Evolutionary conservation across 2,888 invertebrate species (phyloP).

Genomic region (Ophion obscuratus): DNA sequence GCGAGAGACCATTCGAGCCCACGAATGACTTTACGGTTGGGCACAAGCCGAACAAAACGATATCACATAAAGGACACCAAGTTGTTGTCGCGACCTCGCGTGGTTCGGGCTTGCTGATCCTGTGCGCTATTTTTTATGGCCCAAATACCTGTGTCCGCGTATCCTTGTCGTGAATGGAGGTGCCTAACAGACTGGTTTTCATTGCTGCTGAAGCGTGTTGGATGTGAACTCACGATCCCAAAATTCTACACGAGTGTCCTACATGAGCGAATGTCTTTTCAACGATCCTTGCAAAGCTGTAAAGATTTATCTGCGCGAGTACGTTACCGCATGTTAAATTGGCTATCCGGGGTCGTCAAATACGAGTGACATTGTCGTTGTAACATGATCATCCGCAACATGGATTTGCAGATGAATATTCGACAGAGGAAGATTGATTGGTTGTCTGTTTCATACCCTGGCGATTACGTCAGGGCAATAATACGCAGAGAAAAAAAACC

Average conservation of each 20-base stretch:
- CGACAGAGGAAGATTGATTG: neutral
- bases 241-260: neutral
- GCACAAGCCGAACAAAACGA: slow-evolving; percentile 23
- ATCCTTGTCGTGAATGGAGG: neutral
- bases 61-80: neutral
- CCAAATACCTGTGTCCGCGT: neutral
- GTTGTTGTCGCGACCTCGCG: neutral
- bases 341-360: neutral
- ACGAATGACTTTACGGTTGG: slow-evolving; percentile 22
- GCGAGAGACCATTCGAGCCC: neutral
- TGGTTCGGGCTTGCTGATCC: neutral
- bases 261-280: neutral
- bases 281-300: neutral
- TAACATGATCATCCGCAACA: neutral
- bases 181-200: slow-evolving; percentile 17
- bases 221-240: neutral
- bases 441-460: neutral
- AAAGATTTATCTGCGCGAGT: slow-evolving; percentile 30
- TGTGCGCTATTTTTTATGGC: slow-evolving; percentile 12
- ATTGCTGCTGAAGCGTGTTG: slow-evolving; percentile 1
- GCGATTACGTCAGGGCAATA: too few species aligned
- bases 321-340: slow-evolving; percentile 31
- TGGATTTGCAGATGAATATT: neutral
- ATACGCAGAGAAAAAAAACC: too few species aligned
- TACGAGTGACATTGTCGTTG: neutral